Evolutionary conservation across 2,888 invertebrate genomes (phyloP).

Genomic region (Pyrochroa serraticornis): DNA sequence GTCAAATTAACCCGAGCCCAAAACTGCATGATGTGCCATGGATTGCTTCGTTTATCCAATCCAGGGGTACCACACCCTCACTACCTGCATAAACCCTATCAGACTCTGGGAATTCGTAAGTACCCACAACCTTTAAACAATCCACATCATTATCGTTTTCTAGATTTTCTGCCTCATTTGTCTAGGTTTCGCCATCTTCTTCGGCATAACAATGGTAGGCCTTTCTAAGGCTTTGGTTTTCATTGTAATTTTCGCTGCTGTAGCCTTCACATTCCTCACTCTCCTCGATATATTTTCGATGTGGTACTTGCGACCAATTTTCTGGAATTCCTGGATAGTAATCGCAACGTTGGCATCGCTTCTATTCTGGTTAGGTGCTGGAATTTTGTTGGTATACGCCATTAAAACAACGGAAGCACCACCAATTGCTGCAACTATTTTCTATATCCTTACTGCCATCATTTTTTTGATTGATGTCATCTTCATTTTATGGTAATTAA

Average conservation of each 20-base stretch:
- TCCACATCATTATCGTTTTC: not conserved
- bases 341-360: slow-evolving; percentile 17
- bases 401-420: not conserved
- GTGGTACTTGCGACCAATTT: slow-evolving; percentile 15
- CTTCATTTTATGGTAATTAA: slow-evolving; percentile 6
- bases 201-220: not conserved
- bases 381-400: not conserved
- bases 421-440: not conserved
- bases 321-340: slow-evolving; percentile 25
- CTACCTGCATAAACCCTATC: not conserved
- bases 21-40: too few relatives aligned
- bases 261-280: slow-evolving; percentile 19
- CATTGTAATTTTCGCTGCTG: too few relatives aligned
- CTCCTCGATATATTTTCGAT: slow-evolving; percentile 19
- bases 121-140: not conserved
- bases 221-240: not conserved
- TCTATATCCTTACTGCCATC: slow-evolving; percentile 5
- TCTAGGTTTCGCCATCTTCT: not conserved
- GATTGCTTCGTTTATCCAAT: too few relatives aligned
- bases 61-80: too few relatives aligned
- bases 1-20: too few relatives aligned
- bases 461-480: slow-evolving; percentile 11
- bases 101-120: not conserved
- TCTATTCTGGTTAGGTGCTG: slow-evolving; percentile 8
- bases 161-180: not conserved